Conservation (phyloP, 2,113 vertebrate genomes). For the Aegotheles bennettii region DNA sequence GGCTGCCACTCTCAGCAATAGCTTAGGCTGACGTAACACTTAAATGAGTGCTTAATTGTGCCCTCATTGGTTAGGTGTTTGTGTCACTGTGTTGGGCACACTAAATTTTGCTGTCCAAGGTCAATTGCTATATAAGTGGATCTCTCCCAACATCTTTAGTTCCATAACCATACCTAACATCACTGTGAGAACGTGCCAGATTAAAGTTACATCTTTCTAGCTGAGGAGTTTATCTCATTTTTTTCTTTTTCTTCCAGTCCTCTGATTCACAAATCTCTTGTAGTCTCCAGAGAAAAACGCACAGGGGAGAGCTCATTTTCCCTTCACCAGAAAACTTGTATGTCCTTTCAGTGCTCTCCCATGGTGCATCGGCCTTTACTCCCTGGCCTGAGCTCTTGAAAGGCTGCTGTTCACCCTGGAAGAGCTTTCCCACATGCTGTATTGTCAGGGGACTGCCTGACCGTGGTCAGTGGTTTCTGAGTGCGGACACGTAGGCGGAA, state of each 20-base stretch:
- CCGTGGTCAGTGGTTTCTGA: neutral
- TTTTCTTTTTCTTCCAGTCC: neutral
- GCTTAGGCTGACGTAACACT: neutral
- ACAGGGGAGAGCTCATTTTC: neutral
- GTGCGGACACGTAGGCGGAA: neutral
- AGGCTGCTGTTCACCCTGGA: neutral
- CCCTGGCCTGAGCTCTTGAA: neutral
- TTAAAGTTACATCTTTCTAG: neutral
- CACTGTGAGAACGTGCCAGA: neutral
- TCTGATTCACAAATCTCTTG: neutral
- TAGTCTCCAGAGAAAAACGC: neutral
- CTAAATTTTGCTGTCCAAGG: neutral
- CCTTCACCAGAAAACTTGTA: neutral
- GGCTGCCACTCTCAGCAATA: neutral
- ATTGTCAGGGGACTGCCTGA: slow-evolving; percentile 5
- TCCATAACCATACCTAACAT: neutral
- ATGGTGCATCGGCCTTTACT: slow-evolving; percentile 17
- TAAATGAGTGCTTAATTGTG: neutral
- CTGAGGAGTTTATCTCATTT: neutral
- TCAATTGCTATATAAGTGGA: neutral
- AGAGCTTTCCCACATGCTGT: slow-evolving; percentile 52
- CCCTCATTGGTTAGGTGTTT: neutral
- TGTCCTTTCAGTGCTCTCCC: slow-evolving; percentile 15
- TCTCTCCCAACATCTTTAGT: neutral
- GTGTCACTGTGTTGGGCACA: neutral